A percentile compares a stretch with the other conserved stretches of the same genome.
These are phyloP conservation scores for Cecidostiba fungosa DNA, from an alignment of 2,888 invertebrate species.

Conservation along the genomic window DNA sequence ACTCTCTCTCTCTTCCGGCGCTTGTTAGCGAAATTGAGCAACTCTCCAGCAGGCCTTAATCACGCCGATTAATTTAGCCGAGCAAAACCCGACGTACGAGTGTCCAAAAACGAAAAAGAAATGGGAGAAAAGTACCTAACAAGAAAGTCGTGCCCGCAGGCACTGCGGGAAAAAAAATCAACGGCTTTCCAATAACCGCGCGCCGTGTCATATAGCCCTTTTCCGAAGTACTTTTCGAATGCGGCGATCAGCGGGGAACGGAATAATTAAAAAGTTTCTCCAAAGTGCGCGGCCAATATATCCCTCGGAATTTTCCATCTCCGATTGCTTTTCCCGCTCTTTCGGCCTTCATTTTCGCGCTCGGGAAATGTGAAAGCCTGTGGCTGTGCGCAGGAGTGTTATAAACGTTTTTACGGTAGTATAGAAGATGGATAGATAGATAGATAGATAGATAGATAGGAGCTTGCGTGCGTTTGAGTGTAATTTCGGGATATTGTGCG, in stretches of 20 bases:
- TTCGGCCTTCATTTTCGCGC: conserved; percentile 7
- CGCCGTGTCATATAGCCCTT: conserved; percentile 31
- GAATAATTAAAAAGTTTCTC: conserved; percentile 52
- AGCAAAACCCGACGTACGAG: background rate
- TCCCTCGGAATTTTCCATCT: conserved; percentile 2
- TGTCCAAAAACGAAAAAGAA: background rate
- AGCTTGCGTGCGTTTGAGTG: background rate
- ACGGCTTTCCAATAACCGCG: conserved; percentile 53
- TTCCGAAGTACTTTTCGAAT: conserved; percentile 25
- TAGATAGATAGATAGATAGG: background rate
- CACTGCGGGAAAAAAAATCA: background rate
- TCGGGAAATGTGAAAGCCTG: background rate
- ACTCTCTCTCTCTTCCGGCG: background rate
- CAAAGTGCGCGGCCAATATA: conserved; percentile 1
- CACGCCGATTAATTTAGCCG: conserved; percentile 44
- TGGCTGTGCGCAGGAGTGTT: background rate
- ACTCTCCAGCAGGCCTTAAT: conserved; percentile 39
- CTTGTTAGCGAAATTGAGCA: conserved; percentile 49
- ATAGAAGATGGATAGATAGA: too few species aligned
- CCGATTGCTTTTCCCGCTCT: background rate
- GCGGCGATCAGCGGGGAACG: conserved; percentile 27
- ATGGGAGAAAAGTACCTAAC: background rate
- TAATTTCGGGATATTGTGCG: conserved; percentile 28
- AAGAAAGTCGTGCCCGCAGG: background rate
- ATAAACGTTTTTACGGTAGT: conserved; percentile 28